Evolutionary conservation across 2,888 invertebrate species (phyloP), one percentile per base, ranked within the genome.

Genomic region (Sipha maydis): DNA sequence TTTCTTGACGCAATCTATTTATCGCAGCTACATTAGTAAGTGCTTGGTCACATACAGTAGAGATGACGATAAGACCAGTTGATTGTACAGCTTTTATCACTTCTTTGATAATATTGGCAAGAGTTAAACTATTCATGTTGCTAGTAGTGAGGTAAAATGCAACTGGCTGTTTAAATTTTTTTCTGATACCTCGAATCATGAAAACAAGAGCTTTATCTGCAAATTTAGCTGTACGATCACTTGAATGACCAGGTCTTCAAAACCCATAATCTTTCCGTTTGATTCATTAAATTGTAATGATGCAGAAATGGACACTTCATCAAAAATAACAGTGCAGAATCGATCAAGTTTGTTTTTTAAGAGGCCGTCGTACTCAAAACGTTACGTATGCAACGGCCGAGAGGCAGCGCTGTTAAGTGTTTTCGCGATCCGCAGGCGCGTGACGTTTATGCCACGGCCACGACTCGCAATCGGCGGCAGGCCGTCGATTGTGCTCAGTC

Each of bases 61-160:
- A n/a, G n/a, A 89, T 77, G 21, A 89, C 83, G 11, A 11, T 80
- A 56, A 89, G 76, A 14, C 77, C 89, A 28, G 76, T 61, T 41
- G 28, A 69, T 21, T 69, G n/a, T 31, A 75, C 84, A 28, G 73
- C 79, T 28, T 34, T 21, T 19, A 89, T 34, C n/a, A 89, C 89
- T 31, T 89, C 48, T 71, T 89, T 89, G 0, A 89, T 71, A 1
- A 82, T 48, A 9, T 11, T 80, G 5, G 67, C 3, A 41, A 80
- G 3, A 34, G 21, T 25, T 48, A 7, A 11, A 80, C 31, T 28
- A 31, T 73, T 73, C 73, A 73, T 73, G 21, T 11, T 73, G 31
- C 73, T 73, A 31, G 9, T 73, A 9, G 73, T 73, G 14, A 73
- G 34, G 21, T 48, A 38, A 11, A 38, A 31, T 19, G 73, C 69